phyloP scores from a whole-genome alignment of 2,113 vertebrate species.

The Dicrurus megarhynchus region DNA sequence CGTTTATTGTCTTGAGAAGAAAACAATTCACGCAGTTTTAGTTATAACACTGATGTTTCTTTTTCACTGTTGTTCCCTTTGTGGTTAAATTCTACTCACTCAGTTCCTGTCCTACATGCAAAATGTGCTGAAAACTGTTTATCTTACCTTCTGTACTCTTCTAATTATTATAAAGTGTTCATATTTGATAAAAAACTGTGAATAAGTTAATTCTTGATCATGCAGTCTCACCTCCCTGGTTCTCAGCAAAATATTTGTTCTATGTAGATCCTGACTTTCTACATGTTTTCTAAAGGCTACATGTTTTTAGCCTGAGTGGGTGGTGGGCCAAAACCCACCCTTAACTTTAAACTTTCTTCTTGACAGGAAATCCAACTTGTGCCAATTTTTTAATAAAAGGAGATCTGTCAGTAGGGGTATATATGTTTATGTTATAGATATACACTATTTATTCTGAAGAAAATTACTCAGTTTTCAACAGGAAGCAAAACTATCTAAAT shows the following conservation, averaged over 20 bases:
- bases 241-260: background rate
- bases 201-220: background rate
- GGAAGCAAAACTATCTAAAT: background rate
- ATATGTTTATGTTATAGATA: background rate
- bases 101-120: background rate
- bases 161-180: background rate
- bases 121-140: background rate
- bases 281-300: background rate
- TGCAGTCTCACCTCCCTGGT: background rate
- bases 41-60: background rate
- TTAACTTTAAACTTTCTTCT: background rate
- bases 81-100: background rate
- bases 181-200: background rate
- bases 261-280: background rate
- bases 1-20: background rate
- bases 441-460: background rate
- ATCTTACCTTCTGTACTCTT: background rate
- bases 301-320: background rate
- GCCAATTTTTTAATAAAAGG: background rate
- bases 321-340: background rate
- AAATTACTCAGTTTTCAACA: background rate
- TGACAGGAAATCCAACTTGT: background rate
- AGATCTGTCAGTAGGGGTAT: background rate
- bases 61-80: background rate
- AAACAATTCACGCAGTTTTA: background rate